Evolutionary conservation across 2,797 vertebrate genomes (phyloP).

Genomic region (Protosalanx chinensis): DNA sequence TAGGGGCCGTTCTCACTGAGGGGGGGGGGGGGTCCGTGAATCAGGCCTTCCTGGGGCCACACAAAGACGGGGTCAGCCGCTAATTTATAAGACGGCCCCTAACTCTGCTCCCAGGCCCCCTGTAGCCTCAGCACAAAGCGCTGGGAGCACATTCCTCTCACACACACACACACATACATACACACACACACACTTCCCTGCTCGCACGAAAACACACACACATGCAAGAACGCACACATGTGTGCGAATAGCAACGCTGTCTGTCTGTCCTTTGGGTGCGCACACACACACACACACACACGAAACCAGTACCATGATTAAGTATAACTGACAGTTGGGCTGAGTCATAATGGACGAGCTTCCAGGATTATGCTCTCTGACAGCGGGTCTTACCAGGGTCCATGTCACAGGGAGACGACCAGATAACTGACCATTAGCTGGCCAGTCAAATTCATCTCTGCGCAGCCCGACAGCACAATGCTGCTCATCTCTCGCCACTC

Average conservation of each 20-base stretch:
- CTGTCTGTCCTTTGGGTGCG: neutral
- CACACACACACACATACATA: slow-evolving; percentile 2
- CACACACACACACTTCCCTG: neutral
- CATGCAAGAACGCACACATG: slow-evolving; percentile 30
- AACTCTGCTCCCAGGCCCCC: slow-evolving; percentile 71
- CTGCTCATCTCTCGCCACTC: slow-evolving; percentile 38
- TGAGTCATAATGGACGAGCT: slow-evolving; percentile 57
- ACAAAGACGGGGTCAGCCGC: slow-evolving; percentile 77
- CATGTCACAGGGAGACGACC: slow-evolving; percentile 63
- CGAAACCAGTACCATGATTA: slow-evolving; percentile 35
- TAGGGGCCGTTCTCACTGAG: slow-evolving; percentile 64
- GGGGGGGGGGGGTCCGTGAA: slow-evolving; percentile 59
- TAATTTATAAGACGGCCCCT: slow-evolving; percentile 75
- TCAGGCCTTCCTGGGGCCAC: slow-evolving; percentile 64
- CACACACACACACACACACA: slow-evolving; percentile 15
- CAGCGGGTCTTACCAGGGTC: slow-evolving; percentile 57
- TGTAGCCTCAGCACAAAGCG: slow-evolving; percentile 58
- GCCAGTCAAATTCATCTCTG: slow-evolving; percentile 50
- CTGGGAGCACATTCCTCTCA: slow-evolving; percentile 21
- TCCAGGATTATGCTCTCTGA: slow-evolving; percentile 54
- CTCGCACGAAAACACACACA: slow-evolving; percentile 4
- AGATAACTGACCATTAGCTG: slow-evolving; percentile 65
- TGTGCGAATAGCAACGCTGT: neutral
- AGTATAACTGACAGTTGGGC: slow-evolving; percentile 65
- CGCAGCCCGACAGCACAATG: slow-evolving; percentile 46